Evolutionary conservation across 2,113 vertebrate genomes (phyloP).

Genomic region (Nicator chloris): DNA sequence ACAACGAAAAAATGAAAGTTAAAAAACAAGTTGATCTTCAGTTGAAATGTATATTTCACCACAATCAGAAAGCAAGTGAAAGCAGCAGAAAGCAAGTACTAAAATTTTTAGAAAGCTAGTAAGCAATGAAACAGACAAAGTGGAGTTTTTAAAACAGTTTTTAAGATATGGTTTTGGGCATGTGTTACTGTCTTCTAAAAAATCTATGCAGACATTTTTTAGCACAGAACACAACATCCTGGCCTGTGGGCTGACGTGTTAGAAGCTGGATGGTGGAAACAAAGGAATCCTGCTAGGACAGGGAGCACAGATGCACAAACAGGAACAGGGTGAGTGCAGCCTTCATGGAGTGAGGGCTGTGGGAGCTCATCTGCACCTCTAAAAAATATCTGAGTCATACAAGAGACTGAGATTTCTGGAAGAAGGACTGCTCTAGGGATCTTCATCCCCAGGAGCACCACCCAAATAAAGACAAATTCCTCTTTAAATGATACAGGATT

Average conservation of each 20-base stretch:
- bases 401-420: neutral
- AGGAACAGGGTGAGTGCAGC: fast-evolving
- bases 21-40: neutral
- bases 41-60: neutral
- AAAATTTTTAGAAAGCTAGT: neutral
- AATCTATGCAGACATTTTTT: neutral
- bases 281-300: neutral
- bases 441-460: neutral
- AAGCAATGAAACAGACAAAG: neutral
- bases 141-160: neutral
- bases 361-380: neutral
- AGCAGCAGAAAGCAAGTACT: neutral
- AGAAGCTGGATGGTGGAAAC: neutral
- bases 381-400: neutral
- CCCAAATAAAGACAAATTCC: neutral
- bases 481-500: neutral
- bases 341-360: neutral
- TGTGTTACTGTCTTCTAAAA: neutral
- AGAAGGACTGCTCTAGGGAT: neutral
- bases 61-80: neutral
- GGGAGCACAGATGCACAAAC: too few species aligned
- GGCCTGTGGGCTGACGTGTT: fast-evolving
- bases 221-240: neutral
- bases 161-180: neutral
- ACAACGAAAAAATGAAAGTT: neutral